Evolutionary conservation across 2,888 invertebrate species (phyloP).

Genomic region (Oligia latruncula): DNA sequence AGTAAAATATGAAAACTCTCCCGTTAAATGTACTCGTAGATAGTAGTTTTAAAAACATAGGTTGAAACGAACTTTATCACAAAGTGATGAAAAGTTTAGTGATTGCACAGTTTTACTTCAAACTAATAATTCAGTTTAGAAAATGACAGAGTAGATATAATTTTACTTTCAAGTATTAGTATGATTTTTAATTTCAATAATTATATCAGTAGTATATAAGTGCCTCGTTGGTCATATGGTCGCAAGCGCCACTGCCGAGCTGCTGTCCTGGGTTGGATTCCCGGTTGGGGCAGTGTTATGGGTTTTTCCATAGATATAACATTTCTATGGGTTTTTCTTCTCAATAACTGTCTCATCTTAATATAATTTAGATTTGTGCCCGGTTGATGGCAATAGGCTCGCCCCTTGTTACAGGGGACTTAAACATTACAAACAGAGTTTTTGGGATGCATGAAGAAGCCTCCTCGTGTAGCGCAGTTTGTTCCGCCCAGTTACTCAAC

Average conservation of each 20-base stretch:
- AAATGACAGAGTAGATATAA: neutral
- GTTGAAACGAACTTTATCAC: neutral
- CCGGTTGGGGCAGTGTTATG: neutral
- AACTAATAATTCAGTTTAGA: neutral
- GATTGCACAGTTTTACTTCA: neutral
- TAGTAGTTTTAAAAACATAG: neutral
- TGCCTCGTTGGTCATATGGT: neutral
- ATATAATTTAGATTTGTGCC: neutral
- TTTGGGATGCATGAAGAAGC: no score
- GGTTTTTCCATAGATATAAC: no score
- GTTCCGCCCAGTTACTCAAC: no score
- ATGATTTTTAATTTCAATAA: neutral
- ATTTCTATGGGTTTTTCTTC: neutral
- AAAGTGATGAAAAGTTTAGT: neutral
- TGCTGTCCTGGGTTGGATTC: neutral
- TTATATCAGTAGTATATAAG: neutral
- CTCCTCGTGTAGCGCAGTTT: no score
- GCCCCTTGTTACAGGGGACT: no score
- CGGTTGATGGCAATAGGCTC: neutral
- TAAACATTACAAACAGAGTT: neutral
- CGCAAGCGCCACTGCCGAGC: neutral
- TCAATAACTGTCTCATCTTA: neutral
- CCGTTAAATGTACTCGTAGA: neutral
- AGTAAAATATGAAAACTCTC: constrained; percentile 12
- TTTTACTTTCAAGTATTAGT: neutral